phyloP scores from a whole-genome alignment of 2,888 invertebrate genomes.

The Drosophila suboccidentalis region DNA sequence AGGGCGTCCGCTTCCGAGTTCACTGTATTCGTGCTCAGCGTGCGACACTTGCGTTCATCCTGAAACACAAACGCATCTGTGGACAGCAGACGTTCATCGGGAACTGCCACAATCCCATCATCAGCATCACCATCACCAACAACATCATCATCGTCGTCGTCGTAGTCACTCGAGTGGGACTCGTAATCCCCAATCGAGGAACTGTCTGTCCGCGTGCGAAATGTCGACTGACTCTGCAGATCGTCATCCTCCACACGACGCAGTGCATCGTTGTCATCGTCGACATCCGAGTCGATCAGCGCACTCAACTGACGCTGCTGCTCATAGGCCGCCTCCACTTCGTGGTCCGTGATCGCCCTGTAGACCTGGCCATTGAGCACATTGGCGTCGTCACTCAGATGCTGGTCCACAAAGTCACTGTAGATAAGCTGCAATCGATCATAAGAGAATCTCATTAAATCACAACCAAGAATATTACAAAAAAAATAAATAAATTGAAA shows the following conservation, averaged over 20 bases:
- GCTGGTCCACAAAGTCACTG: slow-evolving; percentile 75
- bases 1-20: slow-evolving; percentile 79
- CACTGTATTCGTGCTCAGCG: slow-evolving; percentile 77
- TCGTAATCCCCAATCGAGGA: slow-evolving; percentile 85
- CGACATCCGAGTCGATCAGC: slow-evolving; percentile 46
- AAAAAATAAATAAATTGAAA: background rate
- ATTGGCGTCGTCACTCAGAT: slow-evolving; percentile 60
- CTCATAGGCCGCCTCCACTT: slow-evolving; percentile 56
- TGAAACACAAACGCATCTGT: slow-evolving; percentile 12
- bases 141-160: slow-evolving; percentile 83
- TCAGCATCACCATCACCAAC: background rate
- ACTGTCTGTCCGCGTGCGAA: slow-evolving; percentile 84
- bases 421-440: slow-evolving; percentile 72
- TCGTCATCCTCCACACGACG: slow-evolving; percentile 56
- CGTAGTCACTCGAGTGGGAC: slow-evolving; percentile 85
- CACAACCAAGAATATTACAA: background rate
- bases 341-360: slow-evolving; percentile 59
- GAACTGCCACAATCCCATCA: slow-evolving; percentile 9
- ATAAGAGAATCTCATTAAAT: background rate
- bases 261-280: slow-evolving; percentile 2
- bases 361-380: slow-evolving; percentile 75
- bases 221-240: slow-evolving; percentile 77
- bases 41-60: slow-evolving; percentile 67
- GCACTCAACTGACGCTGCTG: slow-evolving; percentile 54
- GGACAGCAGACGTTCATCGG: slow-evolving; percentile 19